These are phyloP conservation scores for Drosophila simulans DNA, from an alignment of 1,140 invertebrate genomes.

Conservation along the genomic window DNA sequence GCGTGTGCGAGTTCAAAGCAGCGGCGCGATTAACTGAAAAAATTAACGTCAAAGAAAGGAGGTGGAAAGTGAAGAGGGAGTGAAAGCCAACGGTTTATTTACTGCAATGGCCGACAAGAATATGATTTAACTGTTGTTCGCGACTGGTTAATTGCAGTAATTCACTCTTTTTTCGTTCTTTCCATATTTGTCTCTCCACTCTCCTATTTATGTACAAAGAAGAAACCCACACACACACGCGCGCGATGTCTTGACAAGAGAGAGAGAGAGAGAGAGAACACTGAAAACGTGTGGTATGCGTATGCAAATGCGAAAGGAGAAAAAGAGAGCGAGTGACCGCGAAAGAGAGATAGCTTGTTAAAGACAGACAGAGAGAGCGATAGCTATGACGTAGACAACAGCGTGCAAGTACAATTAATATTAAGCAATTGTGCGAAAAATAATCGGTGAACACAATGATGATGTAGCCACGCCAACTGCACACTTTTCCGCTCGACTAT, in stretches of 20 bases:
- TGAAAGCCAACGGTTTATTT: constrained; percentile 41
- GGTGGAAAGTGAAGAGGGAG: constrained; percentile 28
- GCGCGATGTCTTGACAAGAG: constrained; percentile 33
- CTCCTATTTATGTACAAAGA: constrained; percentile 61
- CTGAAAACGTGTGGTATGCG: constrained; percentile 60
- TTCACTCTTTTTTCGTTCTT: constrained; percentile 52
- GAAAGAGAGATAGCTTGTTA: constrained; percentile 29
- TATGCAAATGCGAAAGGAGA: constrained; percentile 60
- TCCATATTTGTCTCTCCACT: constrained; percentile 24
- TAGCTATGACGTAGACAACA: constrained; percentile 57
- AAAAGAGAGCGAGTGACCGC: constrained; percentile 23
- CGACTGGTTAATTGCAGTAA: constrained; percentile 69
- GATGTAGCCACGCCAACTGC: constrained; percentile 69
- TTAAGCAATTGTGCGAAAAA: constrained; percentile 39
- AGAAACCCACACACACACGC: constrained; percentile 31
- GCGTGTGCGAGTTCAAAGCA: constrained; percentile 33
- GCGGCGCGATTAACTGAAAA: constrained; percentile 53
- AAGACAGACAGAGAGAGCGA: constrained; percentile 28
- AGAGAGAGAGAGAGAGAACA: constrained; percentile 41
- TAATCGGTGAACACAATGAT: constrained; percentile 39
- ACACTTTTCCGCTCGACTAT: constrained; percentile 38
- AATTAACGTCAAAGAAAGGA: neutral
- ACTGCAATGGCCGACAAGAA: constrained; percentile 57
- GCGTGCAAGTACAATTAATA: constrained; percentile 55
- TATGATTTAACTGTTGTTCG: constrained; percentile 69